These are phyloP conservation scores for Luscinia luscinia DNA, from an alignment of 2,797 vertebrate genomes.

Conservation along the genomic window DNA sequence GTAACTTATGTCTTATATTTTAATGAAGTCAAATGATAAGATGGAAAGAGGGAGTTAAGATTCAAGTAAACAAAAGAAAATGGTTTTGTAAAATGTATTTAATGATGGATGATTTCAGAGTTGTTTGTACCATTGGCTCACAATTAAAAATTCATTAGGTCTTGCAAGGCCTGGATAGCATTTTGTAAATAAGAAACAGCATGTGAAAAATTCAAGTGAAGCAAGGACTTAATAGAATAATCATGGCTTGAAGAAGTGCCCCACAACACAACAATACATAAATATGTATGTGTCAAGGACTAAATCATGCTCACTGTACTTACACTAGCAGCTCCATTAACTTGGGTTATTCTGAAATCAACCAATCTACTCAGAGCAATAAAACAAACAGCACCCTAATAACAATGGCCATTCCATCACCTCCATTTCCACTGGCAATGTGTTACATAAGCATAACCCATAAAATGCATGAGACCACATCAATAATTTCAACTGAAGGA, in stretches of 20 bases:
- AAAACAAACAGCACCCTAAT: constrained; percentile 7
- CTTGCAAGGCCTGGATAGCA: constrained; percentile 55
- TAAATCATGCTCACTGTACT: constrained; percentile 28
- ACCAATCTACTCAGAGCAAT: not conserved
- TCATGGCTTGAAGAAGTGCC: constrained; percentile 48
- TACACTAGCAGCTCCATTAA: constrained; percentile 34
- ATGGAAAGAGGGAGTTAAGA: not conserved
- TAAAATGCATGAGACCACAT: not conserved
- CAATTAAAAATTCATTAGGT: constrained; percentile 75
- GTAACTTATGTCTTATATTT: constrained; percentile 16
- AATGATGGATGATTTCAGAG: constrained; percentile 45
- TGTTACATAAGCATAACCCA: not conserved
- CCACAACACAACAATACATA: constrained; percentile 61
- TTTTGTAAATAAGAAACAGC: constrained; percentile 70
- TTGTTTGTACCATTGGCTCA: constrained; percentile 25
- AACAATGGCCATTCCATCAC: not conserved
- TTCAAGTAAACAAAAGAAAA: constrained; percentile 41
- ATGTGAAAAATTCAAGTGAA: constrained; percentile 69
- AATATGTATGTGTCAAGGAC: constrained; percentile 43
- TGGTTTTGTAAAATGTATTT: constrained; percentile 49
- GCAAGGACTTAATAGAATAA: constrained; percentile 64
- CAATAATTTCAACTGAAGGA: not conserved
- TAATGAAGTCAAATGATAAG: constrained; percentile 19
- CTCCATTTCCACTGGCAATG: not conserved
- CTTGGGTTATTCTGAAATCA: constrained; percentile 27